phyloP scores from a whole-genome alignment of 2,113 vertebrate genomes.

The Colistium nudipinnis region DNA sequence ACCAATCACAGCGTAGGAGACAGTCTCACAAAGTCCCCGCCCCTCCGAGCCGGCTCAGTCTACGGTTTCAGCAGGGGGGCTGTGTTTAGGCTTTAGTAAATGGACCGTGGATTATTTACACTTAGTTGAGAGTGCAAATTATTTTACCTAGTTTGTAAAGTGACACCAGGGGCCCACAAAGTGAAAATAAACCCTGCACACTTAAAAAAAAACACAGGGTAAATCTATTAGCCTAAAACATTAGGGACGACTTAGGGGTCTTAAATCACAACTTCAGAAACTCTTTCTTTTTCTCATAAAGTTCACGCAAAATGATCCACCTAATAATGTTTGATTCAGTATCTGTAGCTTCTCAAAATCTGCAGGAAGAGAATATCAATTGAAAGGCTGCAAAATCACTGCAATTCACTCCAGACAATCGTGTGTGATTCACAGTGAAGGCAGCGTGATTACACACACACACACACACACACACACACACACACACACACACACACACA shows the following conservation, averaged over 20 bases:
- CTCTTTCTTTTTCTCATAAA: background rate
- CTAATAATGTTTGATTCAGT: background rate
- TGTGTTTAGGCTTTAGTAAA: constrained; percentile 59
- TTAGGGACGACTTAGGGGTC: background rate
- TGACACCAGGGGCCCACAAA: constrained; percentile 20
- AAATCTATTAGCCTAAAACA: constrained; percentile 53
- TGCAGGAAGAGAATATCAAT: background rate
- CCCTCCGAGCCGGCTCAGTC: constrained; percentile 13
- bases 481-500: background rate
- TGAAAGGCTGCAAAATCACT: constrained; percentile 9
- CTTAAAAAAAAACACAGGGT: constrained; percentile 14
- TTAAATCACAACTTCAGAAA: background rate
- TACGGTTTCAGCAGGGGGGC: constrained; percentile 18
- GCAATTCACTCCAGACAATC: background rate
- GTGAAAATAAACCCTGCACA: constrained; percentile 46
- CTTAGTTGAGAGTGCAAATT: constrained; percentile 15
- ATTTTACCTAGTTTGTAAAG: constrained; percentile 14
- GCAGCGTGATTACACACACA: constrained; percentile 3
- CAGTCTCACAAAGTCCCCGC: background rate
- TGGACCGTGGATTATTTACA: constrained; percentile 50
- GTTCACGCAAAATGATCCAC: background rate
- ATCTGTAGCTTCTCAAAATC: background rate
- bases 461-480: constrained; percentile 3
- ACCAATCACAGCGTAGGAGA: constrained; percentile 31
- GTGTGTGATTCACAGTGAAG: background rate